Evolutionary conservation across 2,113 vertebrate species (phyloP), one percentile per base, ranked within the genome.

Genomic region (Bombycilla garrulus): DNA sequence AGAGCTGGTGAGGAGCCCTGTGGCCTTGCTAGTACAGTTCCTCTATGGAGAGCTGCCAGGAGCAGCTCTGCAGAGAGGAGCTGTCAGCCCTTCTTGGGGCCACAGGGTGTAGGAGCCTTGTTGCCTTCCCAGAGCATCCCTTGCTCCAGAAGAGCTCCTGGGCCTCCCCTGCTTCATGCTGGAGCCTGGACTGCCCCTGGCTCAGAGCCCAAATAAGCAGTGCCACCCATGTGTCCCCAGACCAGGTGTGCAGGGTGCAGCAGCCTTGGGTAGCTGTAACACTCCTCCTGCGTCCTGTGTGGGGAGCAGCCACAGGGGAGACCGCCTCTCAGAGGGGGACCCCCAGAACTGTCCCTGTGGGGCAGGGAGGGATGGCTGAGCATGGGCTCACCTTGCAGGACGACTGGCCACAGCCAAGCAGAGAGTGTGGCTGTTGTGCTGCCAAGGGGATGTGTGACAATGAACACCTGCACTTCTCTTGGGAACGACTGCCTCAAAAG

Each of bases 121-220:
- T 28, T 56, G 54, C 35, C 50, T 26, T 50, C 38, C 26, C 3
- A 16, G 70, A 79, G 57, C 76, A 36, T 22, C 56, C 35, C 15
- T 29, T 40, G 29, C 8, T 45, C 21, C 5, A 4, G 26, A 54
- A 56, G 15, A 51, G n/a, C 26, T 65, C 29, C 51, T 57, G 61
- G 17, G 47, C 16, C 53, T 50, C 45, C 21, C 13, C 45, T 9
- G 4, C 42, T 86, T 23, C 8, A 2, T 60, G 29, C 48, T 3
- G 3, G 48, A 48, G 35, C 38, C 67, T 22, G 66, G 42, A 17
- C 53, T 60, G 45, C 42, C 16, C 17, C 51, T 70, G 82, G 21
- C 11, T 70, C 0, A 0, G 83, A 69, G 62, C 18, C 53, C 62
- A 53, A 5, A 29, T 6, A 38, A 85, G 60, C 5, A 2, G 11